phyloP scores from a whole-genome alignment of 2,113 vertebrate genomes.

The Epinephelus lanceolatus region DNA sequence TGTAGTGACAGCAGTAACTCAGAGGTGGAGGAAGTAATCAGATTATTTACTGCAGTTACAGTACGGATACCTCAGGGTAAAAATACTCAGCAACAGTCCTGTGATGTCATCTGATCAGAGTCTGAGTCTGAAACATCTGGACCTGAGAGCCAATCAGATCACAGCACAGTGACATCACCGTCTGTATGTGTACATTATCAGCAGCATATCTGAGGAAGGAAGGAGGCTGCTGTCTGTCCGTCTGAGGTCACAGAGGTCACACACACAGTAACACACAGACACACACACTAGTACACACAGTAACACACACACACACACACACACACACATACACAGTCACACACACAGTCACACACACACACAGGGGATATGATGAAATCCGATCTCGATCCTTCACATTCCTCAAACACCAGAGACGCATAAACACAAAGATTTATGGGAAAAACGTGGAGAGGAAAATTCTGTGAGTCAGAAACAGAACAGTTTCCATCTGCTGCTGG shows the following conservation, averaged over 20 bases:
- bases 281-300: neutral
- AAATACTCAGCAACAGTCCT: too few species aligned
- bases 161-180: neutral
- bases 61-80: too few species aligned
- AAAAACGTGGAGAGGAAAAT: constrained; percentile 27
- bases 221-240: neutral
- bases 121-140: neutral
- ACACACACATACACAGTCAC: too few species aligned
- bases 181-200: neutral
- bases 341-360: neutral
- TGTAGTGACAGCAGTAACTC: too few species aligned
- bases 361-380: constrained; percentile 43
- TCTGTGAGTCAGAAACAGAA: constrained; percentile 5
- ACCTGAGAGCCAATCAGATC: neutral
- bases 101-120: too few species aligned
- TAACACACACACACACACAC: neutral
- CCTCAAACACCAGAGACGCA: constrained; percentile 35
- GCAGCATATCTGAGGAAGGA: neutral
- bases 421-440: constrained; percentile 58
- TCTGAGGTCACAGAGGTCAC: constrained; percentile 26
- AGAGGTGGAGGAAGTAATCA: too few species aligned
- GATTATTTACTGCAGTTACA: too few species aligned
- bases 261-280: constrained; percentile 20
- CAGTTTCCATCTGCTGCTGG: constrained; percentile 7
- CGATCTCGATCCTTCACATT: constrained; percentile 65